These are phyloP conservation scores for Thalpophila matura DNA, from an alignment of 2,888 invertebrate species.

Conservation along the genomic window DNA sequence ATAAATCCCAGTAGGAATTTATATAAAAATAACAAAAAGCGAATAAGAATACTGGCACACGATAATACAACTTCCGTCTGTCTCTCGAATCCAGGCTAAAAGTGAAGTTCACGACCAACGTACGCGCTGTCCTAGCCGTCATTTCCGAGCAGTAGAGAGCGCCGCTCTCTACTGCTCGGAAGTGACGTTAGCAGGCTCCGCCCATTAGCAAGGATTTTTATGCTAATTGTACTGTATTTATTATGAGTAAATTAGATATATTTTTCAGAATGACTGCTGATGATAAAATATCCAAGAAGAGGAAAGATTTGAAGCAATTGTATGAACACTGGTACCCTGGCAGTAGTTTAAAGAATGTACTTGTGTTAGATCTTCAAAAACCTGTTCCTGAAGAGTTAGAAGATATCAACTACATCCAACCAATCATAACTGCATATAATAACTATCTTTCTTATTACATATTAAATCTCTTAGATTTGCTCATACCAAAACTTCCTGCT, in stretches of 20 bases:
- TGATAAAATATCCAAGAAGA: conserved; percentile 68
- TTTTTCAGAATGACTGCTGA: conserved; percentile 72
- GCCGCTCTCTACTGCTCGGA: too few species aligned
- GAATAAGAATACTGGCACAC: too few species aligned
- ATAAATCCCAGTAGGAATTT: too few species aligned
- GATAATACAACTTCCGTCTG: too few species aligned
- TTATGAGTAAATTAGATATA: too few species aligned
- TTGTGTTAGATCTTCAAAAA: conserved; percentile 80
- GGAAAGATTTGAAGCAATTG: conserved; percentile 75
- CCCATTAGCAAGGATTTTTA: too few species aligned
- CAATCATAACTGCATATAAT: conserved; percentile 82
- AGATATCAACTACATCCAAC: conserved; percentile 78
- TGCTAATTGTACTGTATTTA: not conserved
- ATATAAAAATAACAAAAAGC: too few species aligned
- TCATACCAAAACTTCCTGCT: conserved; percentile 77
- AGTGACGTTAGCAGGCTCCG: too few species aligned
- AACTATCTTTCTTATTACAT: conserved; percentile 81
- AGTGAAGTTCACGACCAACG: too few species aligned
- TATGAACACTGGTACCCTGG: conserved; percentile 85
- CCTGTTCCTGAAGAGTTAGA: conserved; percentile 77
- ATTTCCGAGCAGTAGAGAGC: too few species aligned
- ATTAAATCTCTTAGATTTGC: conserved; percentile 75
- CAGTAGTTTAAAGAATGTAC: conserved; percentile 71
- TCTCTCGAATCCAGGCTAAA: too few species aligned
- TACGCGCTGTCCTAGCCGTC: too few species aligned